A percentile compares a stretch with the other conserved stretches of the same genome.
phyloP scores from a whole-genome alignment of 2,113 vertebrate genomes.

The Tautogolabrus adspersus region DNA sequence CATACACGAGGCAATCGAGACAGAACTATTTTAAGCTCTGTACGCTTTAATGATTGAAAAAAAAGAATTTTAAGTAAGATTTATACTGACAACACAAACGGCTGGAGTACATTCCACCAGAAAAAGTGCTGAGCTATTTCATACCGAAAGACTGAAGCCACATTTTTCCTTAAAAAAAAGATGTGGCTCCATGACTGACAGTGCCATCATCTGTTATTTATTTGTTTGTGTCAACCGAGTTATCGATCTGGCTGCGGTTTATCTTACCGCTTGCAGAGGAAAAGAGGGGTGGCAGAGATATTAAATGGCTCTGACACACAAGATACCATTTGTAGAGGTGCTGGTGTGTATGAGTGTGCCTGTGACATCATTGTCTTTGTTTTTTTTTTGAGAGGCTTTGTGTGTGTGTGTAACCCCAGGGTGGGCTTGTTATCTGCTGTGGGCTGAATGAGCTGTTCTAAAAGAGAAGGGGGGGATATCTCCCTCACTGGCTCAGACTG shows the following conservation, averaged over 20 bases:
- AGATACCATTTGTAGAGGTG: conserved; percentile 77
- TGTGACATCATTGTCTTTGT: conserved; percentile 76
- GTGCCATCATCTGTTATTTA: conserved; percentile 78
- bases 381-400: conserved; percentile 69
- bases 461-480: conserved; percentile 54
- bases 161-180: conserved; percentile 60
- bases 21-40: conserved; percentile 6
- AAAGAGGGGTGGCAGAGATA: conserved; percentile 72
- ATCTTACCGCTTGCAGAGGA: conserved; percentile 70
- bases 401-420: conserved; percentile 58
- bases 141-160: background rate
- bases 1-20: background rate
- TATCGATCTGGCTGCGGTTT: conserved; percentile 80
- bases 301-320: conserved; percentile 76
- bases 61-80: conserved; percentile 25
- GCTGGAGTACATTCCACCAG: conserved; percentile 34
- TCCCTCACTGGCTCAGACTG: conserved; percentile 62
- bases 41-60: conserved; percentile 1
- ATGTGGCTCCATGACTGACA: conserved; percentile 43
- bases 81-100: conserved; percentile 31
- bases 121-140: conserved; percentile 38
- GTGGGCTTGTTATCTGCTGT: conserved; percentile 76
- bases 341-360: conserved; percentile 54
- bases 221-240: conserved; percentile 80
- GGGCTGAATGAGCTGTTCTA: conserved; percentile 76